phyloP scores from a whole-genome alignment of 1,140 invertebrate genomes.

The Theocolax elegans region DNA sequence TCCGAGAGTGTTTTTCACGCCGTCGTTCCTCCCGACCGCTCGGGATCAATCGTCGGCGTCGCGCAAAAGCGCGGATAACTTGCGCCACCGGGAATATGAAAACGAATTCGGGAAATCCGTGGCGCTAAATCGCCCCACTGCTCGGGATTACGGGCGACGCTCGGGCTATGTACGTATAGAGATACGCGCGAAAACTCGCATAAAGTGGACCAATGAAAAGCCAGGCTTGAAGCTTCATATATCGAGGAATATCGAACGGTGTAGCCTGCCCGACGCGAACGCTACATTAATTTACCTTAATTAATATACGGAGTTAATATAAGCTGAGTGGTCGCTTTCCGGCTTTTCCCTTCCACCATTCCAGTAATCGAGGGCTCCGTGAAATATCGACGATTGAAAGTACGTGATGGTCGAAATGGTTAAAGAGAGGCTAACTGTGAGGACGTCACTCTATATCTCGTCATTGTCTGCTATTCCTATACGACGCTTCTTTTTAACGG shows the following conservation, averaged over 20 bases:
- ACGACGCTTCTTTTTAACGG: too few relatives aligned
- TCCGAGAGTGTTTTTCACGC: background rate
- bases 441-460: too few relatives aligned
- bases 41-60: conserved; percentile 16
- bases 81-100: background rate
- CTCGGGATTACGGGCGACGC: background rate
- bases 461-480: too few relatives aligned
- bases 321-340: background rate
- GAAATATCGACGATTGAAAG: conserved; percentile 1
- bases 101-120: background rate
- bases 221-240: background rate
- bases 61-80: conserved; percentile 10
- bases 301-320: conserved; percentile 12
- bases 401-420: background rate
- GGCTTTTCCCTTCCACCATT: background rate
- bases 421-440: too few relatives aligned
- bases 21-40: background rate
- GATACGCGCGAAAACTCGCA: too few relatives aligned
- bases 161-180: too few relatives aligned
- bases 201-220: background rate
- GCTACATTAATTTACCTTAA: conserved; percentile 13
- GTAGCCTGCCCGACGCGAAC: background rate
- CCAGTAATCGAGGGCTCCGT: background rate
- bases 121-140: background rate
- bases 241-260: background rate